Conservation (phyloP, 2,888 invertebrate species). For the Sinopyrophorus schimmeli region DNA sequence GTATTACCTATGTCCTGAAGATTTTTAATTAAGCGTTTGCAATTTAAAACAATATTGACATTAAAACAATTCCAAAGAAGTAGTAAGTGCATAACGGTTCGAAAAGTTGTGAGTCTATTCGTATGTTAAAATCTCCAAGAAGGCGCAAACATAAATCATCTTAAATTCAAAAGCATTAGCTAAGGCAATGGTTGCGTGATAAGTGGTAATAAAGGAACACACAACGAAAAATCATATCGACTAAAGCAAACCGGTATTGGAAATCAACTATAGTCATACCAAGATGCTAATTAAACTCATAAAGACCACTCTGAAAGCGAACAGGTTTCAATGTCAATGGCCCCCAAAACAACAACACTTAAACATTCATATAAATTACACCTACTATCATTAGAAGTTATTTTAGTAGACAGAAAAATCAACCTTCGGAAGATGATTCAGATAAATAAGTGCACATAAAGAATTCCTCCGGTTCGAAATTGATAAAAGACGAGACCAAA, state of each 20-base stretch:
- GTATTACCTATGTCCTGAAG: no score
- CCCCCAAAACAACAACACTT: slow-evolving; percentile 23
- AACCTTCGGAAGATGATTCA: slow-evolving; percentile 2
- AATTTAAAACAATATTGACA: no score
- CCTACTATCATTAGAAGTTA: slow-evolving; percentile 7
- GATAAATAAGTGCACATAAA: slow-evolving; percentile 4
- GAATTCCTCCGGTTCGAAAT: slow-evolving; percentile 3
- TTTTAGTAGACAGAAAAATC: slow-evolving; percentile 9
- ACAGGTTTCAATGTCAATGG: slow-evolving; percentile 34
- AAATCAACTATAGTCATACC: slow-evolving; percentile 23
- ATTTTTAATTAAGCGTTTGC: no score
- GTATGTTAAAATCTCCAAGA: no score
- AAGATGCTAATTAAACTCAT: slow-evolving; percentile 27
- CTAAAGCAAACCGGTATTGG: slow-evolving; percentile 29
- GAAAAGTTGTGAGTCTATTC: no score
- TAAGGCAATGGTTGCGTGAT: slow-evolving; percentile 3
- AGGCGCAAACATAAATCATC: no score
- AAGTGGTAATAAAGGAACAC: not conserved
- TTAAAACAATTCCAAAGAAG: no score
- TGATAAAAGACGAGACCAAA: not conserved
- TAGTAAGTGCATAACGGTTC: no score
- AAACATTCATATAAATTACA: slow-evolving; percentile 12
- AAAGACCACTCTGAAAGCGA: slow-evolving; percentile 20
- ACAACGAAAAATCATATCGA: slow-evolving; percentile 13
- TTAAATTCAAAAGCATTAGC: slow-evolving; percentile 8